Conservation (phyloP, 2,888 invertebrate species). For the Tanytarsus gracilentus region DNA sequence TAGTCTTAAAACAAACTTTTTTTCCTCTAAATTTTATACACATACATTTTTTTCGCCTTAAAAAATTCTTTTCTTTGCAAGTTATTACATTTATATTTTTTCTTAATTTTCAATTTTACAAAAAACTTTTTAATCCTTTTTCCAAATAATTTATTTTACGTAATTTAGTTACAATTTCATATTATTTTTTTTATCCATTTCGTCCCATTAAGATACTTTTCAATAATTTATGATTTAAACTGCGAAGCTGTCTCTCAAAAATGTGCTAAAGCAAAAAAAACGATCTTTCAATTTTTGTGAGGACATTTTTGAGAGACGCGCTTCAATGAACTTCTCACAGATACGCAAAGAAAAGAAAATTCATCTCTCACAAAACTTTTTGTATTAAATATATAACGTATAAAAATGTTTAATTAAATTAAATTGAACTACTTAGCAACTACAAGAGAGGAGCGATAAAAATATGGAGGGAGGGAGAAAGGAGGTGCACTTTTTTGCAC, state of each 20-base stretch:
- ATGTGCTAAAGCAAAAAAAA: too few species aligned
- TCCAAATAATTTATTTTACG: background rate
- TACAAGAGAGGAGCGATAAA: background rate
- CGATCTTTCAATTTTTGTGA: too few species aligned
- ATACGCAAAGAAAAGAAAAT: constrained; percentile 9
- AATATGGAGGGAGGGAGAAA: background rate
- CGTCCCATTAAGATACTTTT: background rate
- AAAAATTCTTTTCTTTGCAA: background rate
- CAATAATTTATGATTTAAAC: too few species aligned
- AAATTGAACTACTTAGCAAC: constrained; percentile 5
- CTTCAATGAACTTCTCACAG: constrained; percentile 9
- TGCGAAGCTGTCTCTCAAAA: too few species aligned
- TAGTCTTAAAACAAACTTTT: too few species aligned
- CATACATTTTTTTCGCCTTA: constrained; percentile 2
- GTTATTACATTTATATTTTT: background rate
- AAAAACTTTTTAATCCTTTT: background rate
- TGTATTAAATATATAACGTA: background rate
- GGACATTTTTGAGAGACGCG: too few species aligned
- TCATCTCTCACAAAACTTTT: background rate
- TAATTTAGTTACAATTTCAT: constrained; percentile 4
- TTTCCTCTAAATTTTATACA: too few species aligned
- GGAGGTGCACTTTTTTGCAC: too few species aligned
- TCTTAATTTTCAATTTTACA: background rate
- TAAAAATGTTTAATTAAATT: constrained; percentile 2
- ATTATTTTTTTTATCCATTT: background rate